Percentiles rank a stretch among this genome's conserved stretches.
phyloP scores from a whole-genome alignment of 2,797 vertebrate genomes.

The Brachymystax lenok region DNA sequence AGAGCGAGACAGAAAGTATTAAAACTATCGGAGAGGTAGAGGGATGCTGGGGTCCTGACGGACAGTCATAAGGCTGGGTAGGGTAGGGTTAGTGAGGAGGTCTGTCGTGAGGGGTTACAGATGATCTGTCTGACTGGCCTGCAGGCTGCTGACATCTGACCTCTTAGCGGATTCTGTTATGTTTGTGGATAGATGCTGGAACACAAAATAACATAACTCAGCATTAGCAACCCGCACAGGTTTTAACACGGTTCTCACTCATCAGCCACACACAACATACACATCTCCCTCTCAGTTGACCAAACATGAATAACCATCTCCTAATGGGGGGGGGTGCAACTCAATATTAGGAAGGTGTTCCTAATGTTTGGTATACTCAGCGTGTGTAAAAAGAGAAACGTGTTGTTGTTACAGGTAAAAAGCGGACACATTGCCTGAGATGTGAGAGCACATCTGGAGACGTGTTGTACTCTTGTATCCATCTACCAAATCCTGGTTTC shows the following conservation, averaged over 20 bases:
- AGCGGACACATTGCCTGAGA: neutral
- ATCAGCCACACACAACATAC: neutral
- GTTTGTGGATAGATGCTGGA: constrained; percentile 2
- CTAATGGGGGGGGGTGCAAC: neutral
- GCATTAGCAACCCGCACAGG: neutral
- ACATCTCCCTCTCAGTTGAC: neutral
- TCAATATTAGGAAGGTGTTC: too few species aligned
- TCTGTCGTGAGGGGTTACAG: constrained; percentile 26
- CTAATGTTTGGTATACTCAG: neutral
- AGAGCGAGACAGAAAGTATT: constrained; percentile 71
- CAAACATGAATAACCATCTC: neutral
- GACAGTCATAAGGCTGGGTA: constrained; percentile 50
- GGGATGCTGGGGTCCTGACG: constrained; percentile 45
- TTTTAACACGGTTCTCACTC: neutral
- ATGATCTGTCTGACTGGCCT: constrained; percentile 28
- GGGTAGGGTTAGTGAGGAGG: constrained; percentile 30
- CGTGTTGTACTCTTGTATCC: neutral
- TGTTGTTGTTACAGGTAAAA: neutral
- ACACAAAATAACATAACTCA: neutral
- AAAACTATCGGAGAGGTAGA: constrained; percentile 58
- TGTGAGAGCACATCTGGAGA: neutral
- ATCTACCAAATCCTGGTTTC: neutral
- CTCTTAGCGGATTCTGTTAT: constrained; percentile 21
- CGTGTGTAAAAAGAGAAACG: neutral
- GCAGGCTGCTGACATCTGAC: constrained; percentile 38